Percentiles rank a stretch among this genome's conserved stretches.
phyloP scores from a whole-genome alignment of 2,113 vertebrate genomes.

The Phalacrocorax pelagicus region DNA sequence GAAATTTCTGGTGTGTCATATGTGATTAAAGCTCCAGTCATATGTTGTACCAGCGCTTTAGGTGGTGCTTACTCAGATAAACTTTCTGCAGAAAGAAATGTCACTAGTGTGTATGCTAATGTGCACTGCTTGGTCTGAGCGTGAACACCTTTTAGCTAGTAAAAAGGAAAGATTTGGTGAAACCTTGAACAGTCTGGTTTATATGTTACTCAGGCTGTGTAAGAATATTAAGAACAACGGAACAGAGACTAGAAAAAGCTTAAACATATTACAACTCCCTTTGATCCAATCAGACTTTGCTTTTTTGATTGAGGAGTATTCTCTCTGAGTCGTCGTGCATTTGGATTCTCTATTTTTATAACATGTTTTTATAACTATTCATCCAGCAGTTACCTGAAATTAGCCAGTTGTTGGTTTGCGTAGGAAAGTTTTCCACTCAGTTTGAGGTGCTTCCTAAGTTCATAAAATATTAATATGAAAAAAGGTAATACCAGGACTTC shows the following conservation, averaged over 20 bases:
- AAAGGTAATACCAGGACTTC: neutral
- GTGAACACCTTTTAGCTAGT: neutral
- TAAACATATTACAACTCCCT: neutral
- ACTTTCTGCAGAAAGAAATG: neutral
- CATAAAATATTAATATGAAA: neutral
- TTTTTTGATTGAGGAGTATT: neutral
- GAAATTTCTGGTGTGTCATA: neutral
- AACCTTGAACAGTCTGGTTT: neutral
- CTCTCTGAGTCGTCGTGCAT: accelerated
- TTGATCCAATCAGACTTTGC: neutral
- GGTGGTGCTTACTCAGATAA: neutral
- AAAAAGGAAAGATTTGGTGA: neutral
- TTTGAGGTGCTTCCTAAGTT: accelerated
- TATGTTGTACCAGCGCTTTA: neutral
- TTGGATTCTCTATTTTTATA: neutral
- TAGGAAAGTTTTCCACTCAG: neutral
- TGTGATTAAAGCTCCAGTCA: neutral
- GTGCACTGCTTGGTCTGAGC: neutral
- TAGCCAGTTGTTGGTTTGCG: neutral
- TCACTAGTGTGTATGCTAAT: accelerated
- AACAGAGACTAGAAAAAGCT: neutral
- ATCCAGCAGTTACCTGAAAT: neutral
- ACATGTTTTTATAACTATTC: too few relatives aligned
- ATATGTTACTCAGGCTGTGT: neutral
- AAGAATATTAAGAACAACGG: neutral